Base-by-base conservation (phyloP, 2,113 vertebrate species). In the Hoplias malabaricus region DNA sequence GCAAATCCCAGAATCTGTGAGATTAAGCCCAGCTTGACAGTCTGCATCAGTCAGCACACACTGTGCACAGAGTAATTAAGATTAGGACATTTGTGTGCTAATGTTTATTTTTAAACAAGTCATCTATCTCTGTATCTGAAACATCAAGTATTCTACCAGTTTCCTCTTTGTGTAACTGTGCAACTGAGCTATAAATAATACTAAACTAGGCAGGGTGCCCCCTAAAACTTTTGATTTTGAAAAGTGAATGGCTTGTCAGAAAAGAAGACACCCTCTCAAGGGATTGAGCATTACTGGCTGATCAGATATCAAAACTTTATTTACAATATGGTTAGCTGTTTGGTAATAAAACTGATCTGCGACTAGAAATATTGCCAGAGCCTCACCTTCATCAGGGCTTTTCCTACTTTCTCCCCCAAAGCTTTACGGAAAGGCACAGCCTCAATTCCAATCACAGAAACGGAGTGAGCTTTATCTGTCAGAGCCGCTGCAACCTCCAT, bases 401-500 rank as follows among this genome's bases (percentile, higher is more conserved):
- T 95, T 68, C 98, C 98, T 43, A 99, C 94, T 68, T 94, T 96
- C 84, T 98, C 96, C 62, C 98, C 98, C 9, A 99, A 92, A 85
- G 93, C 95, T 84, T 92, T 94, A 88, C 93, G 94, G 88, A 99
- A 99, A 2, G 98, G 96, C 0, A 95, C 90, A 3, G 96, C 90
- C 77, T 99, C 96, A 46, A 96, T 89, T 79, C 98, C 96, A 29
- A 99, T 96, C 88, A 99, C 79, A 0, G 98, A 99, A 82, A 99
- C 96, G 0, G 98, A 99, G 82, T 99, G 98, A 38, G 98, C 96
- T 83, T 98, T 98, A 85, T 99, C 97, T 0, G 95, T 88, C 0
- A 99, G 93, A 48, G 96, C 98, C 61, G 96, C 96, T 0, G 96
- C 97, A 79, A 98, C 97, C 84, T 99, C 98, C 98, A 99, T 99